Conservation (phyloP, 2,113 vertebrate genomes). For the Riparia riparia region DNA sequence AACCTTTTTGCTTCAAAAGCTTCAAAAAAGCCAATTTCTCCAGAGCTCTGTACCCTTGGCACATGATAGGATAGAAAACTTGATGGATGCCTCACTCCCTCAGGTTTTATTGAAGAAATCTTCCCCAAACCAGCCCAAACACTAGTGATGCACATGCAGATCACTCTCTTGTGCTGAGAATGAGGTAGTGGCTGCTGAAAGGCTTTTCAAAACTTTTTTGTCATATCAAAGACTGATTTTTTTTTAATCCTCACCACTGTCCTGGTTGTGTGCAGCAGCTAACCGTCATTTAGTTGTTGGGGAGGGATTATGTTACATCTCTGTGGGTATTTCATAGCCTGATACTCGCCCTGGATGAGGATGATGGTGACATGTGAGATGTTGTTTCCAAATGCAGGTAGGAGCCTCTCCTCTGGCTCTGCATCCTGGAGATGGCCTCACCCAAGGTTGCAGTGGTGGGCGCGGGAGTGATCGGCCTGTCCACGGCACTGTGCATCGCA, state of each 20-base stretch:
- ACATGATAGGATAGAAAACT: fast-evolving
- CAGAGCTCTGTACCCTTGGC: neutral
- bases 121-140: neutral
- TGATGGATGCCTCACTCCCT: neutral
- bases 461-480: constrained; percentile 88
- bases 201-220: neutral
- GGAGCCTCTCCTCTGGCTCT: neutral
- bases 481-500: constrained; percentile 84
- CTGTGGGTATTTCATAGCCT: neutral
- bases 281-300: neutral
- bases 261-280: neutral
- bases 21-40: neutral
- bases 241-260: neutral
- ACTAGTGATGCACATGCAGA: fast-evolving
- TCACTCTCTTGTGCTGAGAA: neutral
- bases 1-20: neutral
- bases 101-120: neutral
- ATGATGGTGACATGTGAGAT: neutral
- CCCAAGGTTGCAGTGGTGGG: constrained; percentile 83
- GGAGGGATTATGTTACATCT: neutral
- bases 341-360: fast-evolving
- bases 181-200: neutral
- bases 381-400: neutral
- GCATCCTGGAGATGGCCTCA: constrained; percentile 42
- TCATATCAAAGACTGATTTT: neutral